Base-by-base conservation (phyloP, 2,888 invertebrate genomes). In the Bombylius discolor region DNA sequence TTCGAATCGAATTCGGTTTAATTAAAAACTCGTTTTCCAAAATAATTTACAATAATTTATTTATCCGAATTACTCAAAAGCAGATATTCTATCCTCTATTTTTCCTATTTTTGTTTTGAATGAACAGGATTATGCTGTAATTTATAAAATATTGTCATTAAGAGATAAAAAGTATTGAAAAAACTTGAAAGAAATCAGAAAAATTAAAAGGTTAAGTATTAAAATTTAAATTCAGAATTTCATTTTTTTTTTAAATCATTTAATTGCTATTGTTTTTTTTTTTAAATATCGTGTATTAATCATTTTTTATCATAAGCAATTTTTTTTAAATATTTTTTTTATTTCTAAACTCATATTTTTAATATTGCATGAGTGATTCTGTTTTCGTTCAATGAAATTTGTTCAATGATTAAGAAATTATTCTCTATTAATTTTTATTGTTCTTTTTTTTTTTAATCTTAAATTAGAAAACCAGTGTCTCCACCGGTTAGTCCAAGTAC, bases 401-500 rank as follows among this genome's bases (percentile, higher is more conserved):
- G 8, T 44, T 44, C 11, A 39, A 11, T 3, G 4, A 39, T 9
- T 39, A 9, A 9, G 7, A 39, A 39, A 39, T 39, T 39, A 39
- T 39, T 39, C 6, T 9, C 39, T 6, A 39, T 8, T 44, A 36
- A 36, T 36, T 49, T 4, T 52, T 7, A 42, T 8, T 42, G 53
- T 57, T 57, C 47, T 50, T 59, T 56, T 53, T 60, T n/a, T 51
- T 56, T 45, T 7, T 34, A 53, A 58, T 55, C 56, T 56, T 36
- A 23, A 23, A 23, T 23, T 60, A 70, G 68, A 64, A 69, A 68
- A 67, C 66, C 68, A 59, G 67, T 68, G 62, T 70, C 70, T 63
- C 69, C 73, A 62, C 69, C 68, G 61, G 63, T 65, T 57, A 68
- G 66, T 62, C 64, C 67, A 53, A 62, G 64, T 60, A 61, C 64